phyloP scores from a whole-genome alignment of 2,888 invertebrate species.

The Troides oblongomaculatus region DNA sequence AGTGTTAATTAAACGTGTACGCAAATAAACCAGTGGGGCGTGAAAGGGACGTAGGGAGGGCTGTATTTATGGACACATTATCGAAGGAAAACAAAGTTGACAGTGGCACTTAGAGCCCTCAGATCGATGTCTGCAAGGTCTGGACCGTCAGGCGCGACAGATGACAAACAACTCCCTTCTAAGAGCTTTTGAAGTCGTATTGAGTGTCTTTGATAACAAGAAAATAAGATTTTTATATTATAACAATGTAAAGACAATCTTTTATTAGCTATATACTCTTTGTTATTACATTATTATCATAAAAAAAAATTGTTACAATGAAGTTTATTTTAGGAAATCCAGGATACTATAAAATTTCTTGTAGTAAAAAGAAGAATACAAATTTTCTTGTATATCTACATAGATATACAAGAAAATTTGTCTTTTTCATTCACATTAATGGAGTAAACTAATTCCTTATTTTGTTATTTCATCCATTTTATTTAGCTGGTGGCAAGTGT shows the following conservation, averaged over 20 bases:
- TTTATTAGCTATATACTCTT: background rate
- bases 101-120: constrained; percentile 51
- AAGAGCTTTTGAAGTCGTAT: constrained; percentile 48
- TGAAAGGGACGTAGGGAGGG: constrained; percentile 43
- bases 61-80: constrained; percentile 68
- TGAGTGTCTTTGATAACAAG: constrained; percentile 18
- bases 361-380: too few relatives aligned
- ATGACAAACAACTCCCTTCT: constrained; percentile 55
- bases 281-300: background rate
- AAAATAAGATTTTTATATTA: constrained; percentile 8
- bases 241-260: constrained; percentile 2
- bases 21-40: constrained; percentile 53
- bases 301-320: too few relatives aligned
- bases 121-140: constrained; percentile 33
- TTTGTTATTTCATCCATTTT: too few relatives aligned
- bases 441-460: too few relatives aligned
- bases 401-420: too few relatives aligned
- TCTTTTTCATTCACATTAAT: too few relatives aligned
- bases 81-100: constrained; percentile 63
- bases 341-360: too few relatives aligned
- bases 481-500: too few relatives aligned
- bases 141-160: constrained; percentile 41
- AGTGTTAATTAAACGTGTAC: constrained; percentile 64
- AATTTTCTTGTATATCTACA: too few relatives aligned
- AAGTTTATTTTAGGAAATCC: too few relatives aligned